Evolutionary conservation across 2,888 invertebrate genomes (phyloP), one percentile per base, ranked within the genome.

Genomic region (Eupithecia tripunctaria): DNA sequence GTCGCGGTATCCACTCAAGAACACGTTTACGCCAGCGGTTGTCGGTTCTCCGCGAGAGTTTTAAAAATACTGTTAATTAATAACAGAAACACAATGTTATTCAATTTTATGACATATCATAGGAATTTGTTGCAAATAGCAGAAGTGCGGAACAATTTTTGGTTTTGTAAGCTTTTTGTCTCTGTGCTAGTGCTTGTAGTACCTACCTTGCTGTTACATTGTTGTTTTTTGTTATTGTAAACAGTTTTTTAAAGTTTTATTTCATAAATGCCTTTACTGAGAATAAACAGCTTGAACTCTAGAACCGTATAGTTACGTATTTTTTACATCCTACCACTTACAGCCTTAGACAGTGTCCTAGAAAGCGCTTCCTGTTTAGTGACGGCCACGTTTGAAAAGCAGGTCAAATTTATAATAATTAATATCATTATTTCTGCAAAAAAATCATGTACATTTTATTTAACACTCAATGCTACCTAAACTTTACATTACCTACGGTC

Each of bases 321-420:
- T 56, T 60, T 29, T 21, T 18, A 60, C 62, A 27, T 64, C 60
- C 59, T 63, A 59, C 56, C 7, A 5, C 27, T 5, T 27, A 59
- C 27, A 59, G 51, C 63, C 63, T 70, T 65, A 56, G 64, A 29
- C 10, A 25, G 56, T 68, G 63, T 36, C 15, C 69, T 36, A 69
- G 63, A 47, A 64, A 68, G 15, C 56, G 32, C 32, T 72, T 72
- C 71, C 63, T 72, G 67, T 68, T 29, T 18, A 60, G 29, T 60
- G 29, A 8, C 21, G 27, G 29, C 60, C 29, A 60, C 3, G 25
- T 25, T 18, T 60, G 15, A 60, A 29, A 60, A 60, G 18, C 60
- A 60, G 29, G 29, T 29, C 29, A 18, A 60, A 60, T 29, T 60
- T 29, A 29, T 10, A 51, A 0, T 51, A 56, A 21, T n/a, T 8